Base-by-base conservation (phyloP, 2,888 invertebrate species). In the Drosophila nigritarsus region DNA sequence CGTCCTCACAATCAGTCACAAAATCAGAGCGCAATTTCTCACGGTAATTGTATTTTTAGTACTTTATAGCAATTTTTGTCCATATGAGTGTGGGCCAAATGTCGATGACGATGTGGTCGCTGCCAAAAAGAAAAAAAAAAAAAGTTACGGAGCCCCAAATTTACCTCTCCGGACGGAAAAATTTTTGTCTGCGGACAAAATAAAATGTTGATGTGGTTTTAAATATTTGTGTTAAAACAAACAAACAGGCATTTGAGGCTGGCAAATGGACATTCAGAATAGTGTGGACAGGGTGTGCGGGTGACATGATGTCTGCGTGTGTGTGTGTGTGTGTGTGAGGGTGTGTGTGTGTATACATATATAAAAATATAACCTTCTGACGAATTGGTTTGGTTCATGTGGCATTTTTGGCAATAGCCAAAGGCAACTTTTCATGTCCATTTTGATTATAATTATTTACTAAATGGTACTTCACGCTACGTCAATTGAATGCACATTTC, bases 11-110 rank as follows among this genome's bases (percentile, higher is more conserved):
- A 90, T 88, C 89, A 89, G 90, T 90, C 90, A 88, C 83, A 88
- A 90, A 90, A 85, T 89, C 90, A 89, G 85, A 81, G 83, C 80
- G 77, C 29, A 89, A 83, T 81, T 80, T 87, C 82, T 83, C 88
- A 90, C 90, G 87, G 90, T 89, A 89, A 89, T 89, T 89, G 86
- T 91, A 92, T 92, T 91, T 92, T 91, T 91, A 92, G 91, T 91
- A 89, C 87, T 88, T 90, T 91, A 89, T 91, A 91, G 91, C 89
- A 91, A 90, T 86, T 79, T 88, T 80, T 88, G 75, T 89, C 88
- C 86, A 86, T 74, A 89, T 87, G 82, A 71, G 80, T 81, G 75
- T 81, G 75, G 78, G 78, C 81, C 82, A 82, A 82, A 87, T 87
- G 84, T 78, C 84, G 67, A 78, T 69, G 84, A 54, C 82, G 72